Evolutionary conservation across 2,113 vertebrate species (phyloP).

Genomic region (Synchiropus splendidus): DNA sequence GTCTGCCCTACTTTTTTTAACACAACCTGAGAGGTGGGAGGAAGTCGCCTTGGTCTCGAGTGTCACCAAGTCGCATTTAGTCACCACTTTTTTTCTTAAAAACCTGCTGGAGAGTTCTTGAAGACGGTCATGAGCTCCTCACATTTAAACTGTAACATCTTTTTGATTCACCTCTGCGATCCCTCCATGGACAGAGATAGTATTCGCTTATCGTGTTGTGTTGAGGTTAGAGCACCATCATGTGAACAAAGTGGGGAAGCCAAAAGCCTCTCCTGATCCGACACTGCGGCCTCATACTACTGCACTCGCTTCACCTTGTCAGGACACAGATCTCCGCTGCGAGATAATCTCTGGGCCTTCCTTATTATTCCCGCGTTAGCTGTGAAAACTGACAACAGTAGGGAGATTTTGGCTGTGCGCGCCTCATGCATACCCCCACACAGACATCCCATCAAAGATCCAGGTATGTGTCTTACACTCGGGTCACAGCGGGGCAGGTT

Average conservation of each 20-base stretch:
- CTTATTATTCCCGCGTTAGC: conserved; percentile 33
- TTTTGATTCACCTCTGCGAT: too few relatives aligned
- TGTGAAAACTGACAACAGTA: conserved; percentile 35
- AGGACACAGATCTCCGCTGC: conserved; percentile 12
- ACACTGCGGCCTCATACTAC: conserved; percentile 7
- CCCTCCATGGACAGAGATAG: too few relatives aligned
- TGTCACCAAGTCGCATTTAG: too few relatives aligned
- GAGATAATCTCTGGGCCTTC: conserved; percentile 21
- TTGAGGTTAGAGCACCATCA: too few relatives aligned
- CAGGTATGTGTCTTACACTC: conserved; percentile 37
- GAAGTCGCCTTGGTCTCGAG: too few relatives aligned
- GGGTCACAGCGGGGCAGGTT: conserved; percentile 37
- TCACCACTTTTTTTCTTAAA: too few relatives aligned
- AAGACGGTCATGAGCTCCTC: too few relatives aligned
- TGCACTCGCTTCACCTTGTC: conserved; percentile 6
- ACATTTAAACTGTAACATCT: too few relatives aligned
- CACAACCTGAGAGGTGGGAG: too few relatives aligned
- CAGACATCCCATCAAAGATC: conserved; percentile 28
- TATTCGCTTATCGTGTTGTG: too few relatives aligned
- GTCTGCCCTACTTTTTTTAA: too few relatives aligned
- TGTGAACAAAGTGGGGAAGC: neutral
- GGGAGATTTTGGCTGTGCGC: conserved; percentile 14
- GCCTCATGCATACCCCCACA: conserved; percentile 5
- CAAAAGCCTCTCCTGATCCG: conserved; percentile 1
- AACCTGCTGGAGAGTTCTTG: too few relatives aligned